Base-by-base conservation (phyloP, 2,797 vertebrate species). In the Pseudomugil tenellus region DNA sequence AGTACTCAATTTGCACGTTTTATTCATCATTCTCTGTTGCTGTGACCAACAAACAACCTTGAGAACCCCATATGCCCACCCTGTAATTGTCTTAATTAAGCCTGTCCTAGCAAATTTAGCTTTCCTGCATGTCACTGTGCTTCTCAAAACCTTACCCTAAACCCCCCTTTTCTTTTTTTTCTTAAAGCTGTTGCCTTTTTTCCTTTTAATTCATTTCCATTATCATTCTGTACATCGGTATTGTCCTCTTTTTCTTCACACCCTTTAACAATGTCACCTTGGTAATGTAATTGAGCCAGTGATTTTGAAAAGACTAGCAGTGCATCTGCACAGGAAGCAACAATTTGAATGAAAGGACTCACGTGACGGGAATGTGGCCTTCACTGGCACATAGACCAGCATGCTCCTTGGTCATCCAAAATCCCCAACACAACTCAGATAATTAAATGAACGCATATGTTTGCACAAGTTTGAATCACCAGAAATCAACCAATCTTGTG, bases 41-140 rank as follows among this genome's bases (percentile, higher is more conserved):
- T 72, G 65, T 76, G 65, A 76, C 72, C 76, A 70, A 65, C 59
- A 28, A 51, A 72, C 29, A 67, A 86, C 74, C 78, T 83, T 70
- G 57, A 54, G 72, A 87, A 83, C 61, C 87, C 62, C 59, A 59
- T 48, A 58, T 72, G 78, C 76, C 74, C 58, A 72, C 72, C 58
- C 72, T 83, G 72, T 87, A 91, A 92, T 84, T 74, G 78, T 78
- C 62, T 80, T 87, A 91, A 91, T 91, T 88, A 92, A 89, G 77
- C 82, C 83, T 85, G 81, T 89, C 77, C 72, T 67, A 54, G 60
- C 70, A 66, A 70, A 87, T 88, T 86, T 69, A 66, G 43, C 81
- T 86, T 70, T 59, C 75, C 75, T 86, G 79, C 78, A 80, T 85
- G 85, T 85, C 48, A 67, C 67, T 81, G 53, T 21, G 4, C 64